Base-by-base conservation (phyloP, 2,888 invertebrate genomes). In the Drosophila meridiana region DNA sequence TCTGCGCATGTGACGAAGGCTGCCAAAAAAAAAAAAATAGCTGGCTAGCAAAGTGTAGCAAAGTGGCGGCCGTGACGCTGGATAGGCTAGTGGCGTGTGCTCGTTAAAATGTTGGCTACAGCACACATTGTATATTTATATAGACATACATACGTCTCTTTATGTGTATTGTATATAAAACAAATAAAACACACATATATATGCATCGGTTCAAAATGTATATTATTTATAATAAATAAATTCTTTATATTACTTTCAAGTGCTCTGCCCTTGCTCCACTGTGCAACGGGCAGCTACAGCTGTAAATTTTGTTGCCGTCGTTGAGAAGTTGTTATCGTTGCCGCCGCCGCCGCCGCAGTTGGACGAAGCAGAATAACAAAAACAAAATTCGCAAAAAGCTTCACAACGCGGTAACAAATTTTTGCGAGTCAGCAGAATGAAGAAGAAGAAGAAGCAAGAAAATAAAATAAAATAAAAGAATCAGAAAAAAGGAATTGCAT, bases 271-370 rank as follows among this genome's bases (percentile, higher is more conserved):
- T 62, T 67, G 71, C 11, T 38, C 83, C 90, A 90, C 81, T 90
- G 86, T 90, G 73, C 89, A 58, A 59, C 60, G 71, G 20, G 68
- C 80, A 76, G 80, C 89, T 79, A 85, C 88, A 89, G 88, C 86
- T 88, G 88, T 87, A 86, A 87, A 87, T 90, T 76, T 88, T 86
- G 90, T 86, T 83, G 90, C 73, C 76, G 68, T 76, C 79, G 86
- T 72, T 77, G 83, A 89, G 90, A 83, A 90, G 87, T 90, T 90
- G 90, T 86, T 86, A 88, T 90, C 87, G 83, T 76, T 75, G 87
- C 68, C 76, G 88, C 84, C 72, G 86, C 76, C 38, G 70, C 61
- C 52, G 73, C 61, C 80, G 68, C 57, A 60, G 74, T 73, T 75
- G 78, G 78, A 78, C 71, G 71, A 87, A 89, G 69, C 72, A 58